Evolutionary conservation across 2,888 invertebrate genomes (phyloP).

Genomic region (Eutolmus rufibarbis): DNA sequence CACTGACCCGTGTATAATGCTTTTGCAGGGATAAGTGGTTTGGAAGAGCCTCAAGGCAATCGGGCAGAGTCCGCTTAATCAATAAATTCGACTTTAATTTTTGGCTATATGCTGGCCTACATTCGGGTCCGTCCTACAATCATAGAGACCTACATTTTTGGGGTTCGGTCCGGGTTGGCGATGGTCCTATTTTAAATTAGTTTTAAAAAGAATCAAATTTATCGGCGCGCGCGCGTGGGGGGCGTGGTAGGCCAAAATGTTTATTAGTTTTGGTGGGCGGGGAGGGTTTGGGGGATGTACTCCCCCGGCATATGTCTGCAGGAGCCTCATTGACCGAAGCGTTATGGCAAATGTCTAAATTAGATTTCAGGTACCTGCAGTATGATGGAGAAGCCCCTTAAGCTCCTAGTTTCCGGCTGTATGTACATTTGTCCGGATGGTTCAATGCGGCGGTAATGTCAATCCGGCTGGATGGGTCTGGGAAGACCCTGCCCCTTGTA

Average conservation of each 20-base stretch:
- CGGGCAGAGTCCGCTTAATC: slow-evolving; percentile 30
- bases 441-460: neutral
- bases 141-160: slow-evolving; percentile 4
- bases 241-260: neutral
- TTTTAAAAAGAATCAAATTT: slow-evolving; percentile 42
- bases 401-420: neutral
- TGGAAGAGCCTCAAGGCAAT: slow-evolving; percentile 40
- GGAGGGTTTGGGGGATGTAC: neutral
- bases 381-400: slow-evolving; percentile 24
- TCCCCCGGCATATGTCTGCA: neutral
- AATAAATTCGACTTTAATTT: slow-evolving; percentile 37
- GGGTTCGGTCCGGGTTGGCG: neutral
- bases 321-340: slow-evolving; percentile 27
- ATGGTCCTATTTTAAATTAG: slow-evolving; percentile 40
- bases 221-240: neutral
- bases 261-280: neutral
- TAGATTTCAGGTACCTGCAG: slow-evolving; percentile 38
- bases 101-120: neutral
- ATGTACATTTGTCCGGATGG: neutral
- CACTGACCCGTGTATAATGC: slow-evolving; percentile 37
- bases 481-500: neutral
- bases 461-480: neutral
- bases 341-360: slow-evolving; percentile 31
- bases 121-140: slow-evolving; percentile 3
- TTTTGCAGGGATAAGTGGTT: slow-evolving; percentile 41